A percentile compares a stretch with the other conserved stretches of the same genome.
Conservation (phyloP, 2,888 invertebrate species). For the Sesia apiformis region DNA sequence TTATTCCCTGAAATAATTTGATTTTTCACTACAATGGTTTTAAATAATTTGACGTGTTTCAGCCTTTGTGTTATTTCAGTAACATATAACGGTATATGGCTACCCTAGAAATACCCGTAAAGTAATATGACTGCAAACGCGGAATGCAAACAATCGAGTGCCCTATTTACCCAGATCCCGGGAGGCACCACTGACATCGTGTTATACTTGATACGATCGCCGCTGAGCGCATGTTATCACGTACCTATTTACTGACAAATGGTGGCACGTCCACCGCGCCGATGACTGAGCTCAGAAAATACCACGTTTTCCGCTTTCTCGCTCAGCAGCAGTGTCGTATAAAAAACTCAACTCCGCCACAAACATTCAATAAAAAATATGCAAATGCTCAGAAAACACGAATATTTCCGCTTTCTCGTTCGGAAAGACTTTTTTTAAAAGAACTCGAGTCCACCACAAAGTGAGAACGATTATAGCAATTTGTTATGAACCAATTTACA, state of each 20-base stretch:
- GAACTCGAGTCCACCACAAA: too few species aligned
- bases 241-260: constrained; percentile 22
- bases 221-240: constrained; percentile 19
- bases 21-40: too few species aligned
- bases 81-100: too few species aligned
- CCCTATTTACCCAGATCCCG: constrained; percentile 26
- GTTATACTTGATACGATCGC: neutral
- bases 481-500: too few species aligned
- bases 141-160: constrained; percentile 5
- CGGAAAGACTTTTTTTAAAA: too few species aligned
- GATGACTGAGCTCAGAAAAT: constrained; percentile 21
- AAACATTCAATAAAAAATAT: neutral
- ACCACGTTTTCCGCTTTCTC: constrained; percentile 42
- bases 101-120: too few species aligned
- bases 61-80: too few species aligned
- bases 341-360: neutral
- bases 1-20: too few species aligned
- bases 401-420: too few species aligned
- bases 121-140: neutral
- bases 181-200: constrained; percentile 16
- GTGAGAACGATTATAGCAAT: too few species aligned
- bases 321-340: constrained; percentile 8
- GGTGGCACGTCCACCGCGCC: constrained; percentile 33
- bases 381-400: too few species aligned
- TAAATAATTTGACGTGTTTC: too few species aligned